phyloP scores from a whole-genome alignment of 2,113 vertebrate genomes.

The Rhagologus leucostigma region DNA sequence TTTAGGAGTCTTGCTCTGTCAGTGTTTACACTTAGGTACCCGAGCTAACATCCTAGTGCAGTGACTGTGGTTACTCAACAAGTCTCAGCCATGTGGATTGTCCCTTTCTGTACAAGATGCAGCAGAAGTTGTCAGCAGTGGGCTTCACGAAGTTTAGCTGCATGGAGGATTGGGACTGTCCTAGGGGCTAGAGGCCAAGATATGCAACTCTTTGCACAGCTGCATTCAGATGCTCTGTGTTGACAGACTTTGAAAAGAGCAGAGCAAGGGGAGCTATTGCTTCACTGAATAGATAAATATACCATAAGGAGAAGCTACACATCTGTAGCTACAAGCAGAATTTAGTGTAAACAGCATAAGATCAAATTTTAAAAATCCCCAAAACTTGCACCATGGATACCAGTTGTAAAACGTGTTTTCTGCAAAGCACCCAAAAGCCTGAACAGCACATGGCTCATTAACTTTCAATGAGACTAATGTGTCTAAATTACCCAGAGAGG shows the following conservation, averaged over 20 bases:
- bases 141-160: neutral
- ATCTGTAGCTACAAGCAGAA: neutral
- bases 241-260: slow-evolving; percentile 53
- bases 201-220: slow-evolving; percentile 33
- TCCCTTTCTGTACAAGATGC: neutral
- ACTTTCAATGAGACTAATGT: slow-evolving; percentile 26
- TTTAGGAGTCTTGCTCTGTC: neutral
- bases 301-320: neutral
- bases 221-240: slow-evolving; percentile 39
- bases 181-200: slow-evolving; percentile 1
- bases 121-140: neutral
- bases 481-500: neutral
- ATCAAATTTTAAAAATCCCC: neutral
- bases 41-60: neutral
- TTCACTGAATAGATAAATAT: slow-evolving; percentile 12
- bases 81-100: neutral
- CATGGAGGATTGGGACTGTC: neutral
- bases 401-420: neutral
- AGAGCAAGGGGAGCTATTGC: slow-evolving; percentile 10
- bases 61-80: neutral
- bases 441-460: slow-evolving; percentile 18
- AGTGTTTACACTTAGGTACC: neutral
- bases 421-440: neutral
- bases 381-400: neutral
- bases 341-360: neutral